phyloP scores from a whole-genome alignment of 30 jellyfish, hydroid and myxozoan genomes.

The Chrysaora quinquecirrha region DNA sequence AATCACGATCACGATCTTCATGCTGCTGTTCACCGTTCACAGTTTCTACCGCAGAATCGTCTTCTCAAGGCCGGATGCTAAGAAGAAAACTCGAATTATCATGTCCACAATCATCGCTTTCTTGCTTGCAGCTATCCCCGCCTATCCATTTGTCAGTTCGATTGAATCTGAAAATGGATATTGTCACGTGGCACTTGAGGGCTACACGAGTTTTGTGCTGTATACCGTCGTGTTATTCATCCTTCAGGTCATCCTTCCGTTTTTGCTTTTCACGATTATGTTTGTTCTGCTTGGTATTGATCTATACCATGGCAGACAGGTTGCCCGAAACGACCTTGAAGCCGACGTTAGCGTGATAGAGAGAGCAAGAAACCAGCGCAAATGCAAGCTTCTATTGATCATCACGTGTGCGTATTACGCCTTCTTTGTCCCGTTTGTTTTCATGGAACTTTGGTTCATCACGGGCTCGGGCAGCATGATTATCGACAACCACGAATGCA shows the following conservation, averaged over 20 bases:
- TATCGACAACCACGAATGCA: constrained; percentile 1
- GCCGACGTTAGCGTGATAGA: constrained; percentile 1
- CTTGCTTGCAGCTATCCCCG: constrained; percentile 14
- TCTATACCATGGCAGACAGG: constrained; percentile 2
- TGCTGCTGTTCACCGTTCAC: constrained; percentile 52
- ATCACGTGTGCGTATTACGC: constrained; percentile 20
- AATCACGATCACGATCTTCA: constrained; percentile 23
- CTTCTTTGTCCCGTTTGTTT: constrained; percentile 32
- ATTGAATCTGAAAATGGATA: constrained; percentile 9
- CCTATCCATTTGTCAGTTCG: constrained; percentile 3
- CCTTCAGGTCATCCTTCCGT: constrained; percentile 41
- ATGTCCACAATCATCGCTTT: constrained; percentile 4
- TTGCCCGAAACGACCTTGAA: neutral
- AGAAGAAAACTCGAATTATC: constrained; percentile 11
- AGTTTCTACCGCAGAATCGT: constrained; percentile 44
- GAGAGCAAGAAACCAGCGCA: constrained; percentile 34
- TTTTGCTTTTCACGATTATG: constrained; percentile 19
- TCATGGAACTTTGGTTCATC: constrained; percentile 33
- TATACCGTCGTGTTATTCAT: constrained; percentile 42
- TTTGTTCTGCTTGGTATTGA: constrained; percentile 54
- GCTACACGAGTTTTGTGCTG: constrained; percentile 44
- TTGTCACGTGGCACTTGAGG: constrained; percentile 15
- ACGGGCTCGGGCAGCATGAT: constrained; percentile 35
- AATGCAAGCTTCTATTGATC: constrained; percentile 10
- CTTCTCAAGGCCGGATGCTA: constrained; percentile 1